These are phyloP conservation scores for Pteromalus puparum DNA, from an alignment of 1,140 invertebrate genomes.

Conservation along the genomic window DNA sequence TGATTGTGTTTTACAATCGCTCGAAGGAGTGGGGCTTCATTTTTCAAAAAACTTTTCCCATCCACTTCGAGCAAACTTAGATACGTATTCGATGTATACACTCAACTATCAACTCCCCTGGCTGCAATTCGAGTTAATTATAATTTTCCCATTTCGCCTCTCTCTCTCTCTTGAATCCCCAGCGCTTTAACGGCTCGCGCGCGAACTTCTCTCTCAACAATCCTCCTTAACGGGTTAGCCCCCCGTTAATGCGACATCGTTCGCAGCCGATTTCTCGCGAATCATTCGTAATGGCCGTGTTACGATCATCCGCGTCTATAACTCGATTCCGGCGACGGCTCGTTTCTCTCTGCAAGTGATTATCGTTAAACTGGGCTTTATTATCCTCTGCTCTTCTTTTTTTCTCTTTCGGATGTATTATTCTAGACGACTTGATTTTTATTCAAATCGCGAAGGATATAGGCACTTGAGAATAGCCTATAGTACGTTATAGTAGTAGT, in stretches of 20 bases:
- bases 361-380: no score
- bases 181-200: not conserved
- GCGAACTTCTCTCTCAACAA: slow-evolving; percentile 14
- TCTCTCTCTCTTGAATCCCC: not conserved
- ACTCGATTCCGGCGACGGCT: not conserved
- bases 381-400: no score
- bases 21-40: not conserved
- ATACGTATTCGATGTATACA: not conserved
- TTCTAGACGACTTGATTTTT: no score
- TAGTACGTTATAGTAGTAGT: not conserved
- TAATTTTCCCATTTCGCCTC: slow-evolving; percentile 33
- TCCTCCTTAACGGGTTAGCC: not conserved
- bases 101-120: not conserved
- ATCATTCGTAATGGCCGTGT: not conserved
- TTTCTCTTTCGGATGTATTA: not conserved
- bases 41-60: not conserved
- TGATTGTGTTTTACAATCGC: not conserved
- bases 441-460: no score
- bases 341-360: not conserved
- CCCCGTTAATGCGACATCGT: slow-evolving; percentile 18
- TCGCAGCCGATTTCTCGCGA: slow-evolving; percentile 32
- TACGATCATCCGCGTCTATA: slow-evolving; percentile 3
- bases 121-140: slow-evolving; percentile 35
- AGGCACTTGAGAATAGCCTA: not conserved
- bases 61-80: not conserved